These are phyloP conservation scores for Triplophysa tibetana DNA, from an alignment of 2,113 vertebrate genomes.

Conservation along the genomic window DNA sequence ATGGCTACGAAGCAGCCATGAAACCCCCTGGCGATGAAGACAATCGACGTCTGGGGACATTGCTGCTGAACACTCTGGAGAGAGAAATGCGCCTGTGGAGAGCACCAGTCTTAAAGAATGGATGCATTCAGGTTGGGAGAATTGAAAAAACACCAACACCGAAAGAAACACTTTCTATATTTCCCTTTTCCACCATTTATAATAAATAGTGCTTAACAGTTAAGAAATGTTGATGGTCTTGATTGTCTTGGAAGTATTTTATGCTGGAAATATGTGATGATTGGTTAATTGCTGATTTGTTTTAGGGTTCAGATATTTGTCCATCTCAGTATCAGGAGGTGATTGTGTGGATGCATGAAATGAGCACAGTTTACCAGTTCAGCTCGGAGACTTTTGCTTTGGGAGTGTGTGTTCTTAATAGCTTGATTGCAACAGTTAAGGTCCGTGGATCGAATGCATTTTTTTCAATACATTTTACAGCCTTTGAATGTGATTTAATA, in stretches of 20 bases:
- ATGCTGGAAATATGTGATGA: not conserved
- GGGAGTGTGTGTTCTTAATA: constrained; percentile 72
- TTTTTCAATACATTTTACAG: constrained; percentile 10
- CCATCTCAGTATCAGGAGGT: constrained; percentile 64
- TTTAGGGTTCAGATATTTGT: constrained; percentile 73
- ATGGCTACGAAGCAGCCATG: constrained; percentile 59
- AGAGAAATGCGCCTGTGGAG: constrained; percentile 76
- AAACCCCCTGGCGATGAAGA: constrained; percentile 67
- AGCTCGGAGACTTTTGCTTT: constrained; percentile 71
- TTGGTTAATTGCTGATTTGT: not conserved
- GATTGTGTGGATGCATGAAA: constrained; percentile 72
- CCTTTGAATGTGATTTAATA: no score
- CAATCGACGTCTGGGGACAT: constrained; percentile 52
- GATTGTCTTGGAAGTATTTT: no score
- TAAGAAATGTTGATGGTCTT: not conserved
- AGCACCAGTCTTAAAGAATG: constrained; percentile 69
- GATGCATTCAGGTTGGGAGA: constrained; percentile 67
- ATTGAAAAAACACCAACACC: no score
- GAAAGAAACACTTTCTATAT: no score
- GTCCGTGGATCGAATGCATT: constrained; percentile 33
- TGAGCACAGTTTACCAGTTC: constrained; percentile 69
- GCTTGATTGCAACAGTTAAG: constrained; percentile 75
- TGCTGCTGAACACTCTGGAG: constrained; percentile 72
- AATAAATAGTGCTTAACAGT: no score
- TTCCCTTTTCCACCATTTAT: no score